Conservation (phyloP, 2,113 vertebrate species). For the Halichoerus grypus region DNA sequence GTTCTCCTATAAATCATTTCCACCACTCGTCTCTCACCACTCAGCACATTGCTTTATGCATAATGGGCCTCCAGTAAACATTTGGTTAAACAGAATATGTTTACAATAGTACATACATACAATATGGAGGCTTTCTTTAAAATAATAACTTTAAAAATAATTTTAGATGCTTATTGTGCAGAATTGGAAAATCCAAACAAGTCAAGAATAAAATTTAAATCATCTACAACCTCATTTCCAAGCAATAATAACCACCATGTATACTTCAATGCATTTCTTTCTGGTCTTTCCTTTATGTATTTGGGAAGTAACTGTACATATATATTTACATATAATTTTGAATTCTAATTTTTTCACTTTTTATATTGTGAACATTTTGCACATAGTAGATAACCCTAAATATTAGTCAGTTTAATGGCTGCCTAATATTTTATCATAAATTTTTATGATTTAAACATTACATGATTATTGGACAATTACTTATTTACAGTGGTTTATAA, state of each 20-base stretch:
- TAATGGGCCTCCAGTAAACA: not conserved
- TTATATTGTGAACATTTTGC: not conserved
- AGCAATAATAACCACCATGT: not conserved
- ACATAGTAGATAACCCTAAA: not conserved
- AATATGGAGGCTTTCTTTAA: not conserved
- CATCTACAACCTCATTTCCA: not conserved
- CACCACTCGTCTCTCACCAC: accelerated
- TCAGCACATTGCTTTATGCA: not conserved
- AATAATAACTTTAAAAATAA: conserved; percentile 3
- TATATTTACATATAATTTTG: not conserved
- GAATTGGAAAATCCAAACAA: conserved; percentile 30
- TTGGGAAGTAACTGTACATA: not conserved
- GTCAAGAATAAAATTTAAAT: conserved; percentile 17
- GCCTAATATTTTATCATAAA: conserved; percentile 15
- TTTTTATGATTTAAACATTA: conserved; percentile 58
- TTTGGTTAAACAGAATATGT: not conserved
- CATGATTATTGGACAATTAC: not conserved
- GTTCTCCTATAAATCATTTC: not conserved
- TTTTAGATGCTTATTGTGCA: not conserved
- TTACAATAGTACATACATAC: not conserved
- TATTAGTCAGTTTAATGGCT: not conserved
- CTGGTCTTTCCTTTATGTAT: not conserved
- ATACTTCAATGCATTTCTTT: not conserved
- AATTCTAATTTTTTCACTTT: not conserved
- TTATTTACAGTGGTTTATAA: conserved; percentile 40